Conservation (phyloP, 2,113 vertebrate genomes). For the Pteruthius melanotis region DNA sequence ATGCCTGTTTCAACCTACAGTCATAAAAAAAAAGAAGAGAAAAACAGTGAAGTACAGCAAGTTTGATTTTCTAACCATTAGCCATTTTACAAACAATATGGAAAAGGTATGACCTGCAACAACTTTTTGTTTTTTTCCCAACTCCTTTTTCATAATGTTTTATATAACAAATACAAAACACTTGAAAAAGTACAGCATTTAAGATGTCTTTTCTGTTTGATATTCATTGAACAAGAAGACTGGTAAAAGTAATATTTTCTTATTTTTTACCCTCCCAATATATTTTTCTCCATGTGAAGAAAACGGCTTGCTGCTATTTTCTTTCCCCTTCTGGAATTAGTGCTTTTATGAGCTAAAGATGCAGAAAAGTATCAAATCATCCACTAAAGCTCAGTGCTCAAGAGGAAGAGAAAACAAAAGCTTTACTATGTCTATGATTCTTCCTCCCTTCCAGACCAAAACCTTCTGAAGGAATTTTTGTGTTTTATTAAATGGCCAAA, state of each 20-base stretch:
- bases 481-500: not conserved
- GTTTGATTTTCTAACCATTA: not conserved
- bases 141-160: not conserved
- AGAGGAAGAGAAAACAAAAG: not conserved
- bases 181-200: not conserved
- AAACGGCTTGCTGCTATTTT: not conserved
- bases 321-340: not conserved
- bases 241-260: not conserved
- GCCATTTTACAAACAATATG: not conserved
- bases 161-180: not conserved
- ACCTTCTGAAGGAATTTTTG: not conserved
- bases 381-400: not conserved
- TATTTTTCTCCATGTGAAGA: not conserved
- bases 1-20: not conserved
- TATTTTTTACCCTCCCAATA: not conserved
- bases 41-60: not conserved
- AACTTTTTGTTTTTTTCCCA: not conserved
- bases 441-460: not conserved
- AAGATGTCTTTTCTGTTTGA: not conserved
- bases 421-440: not conserved
- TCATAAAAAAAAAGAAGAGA: not conserved
- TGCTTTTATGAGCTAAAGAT: not conserved
- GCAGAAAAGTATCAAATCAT: not conserved
- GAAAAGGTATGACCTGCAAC: not conserved
- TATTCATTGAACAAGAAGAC: not conserved